Evolutionary conservation across 2,888 invertebrate species (phyloP).

Genomic region (Himalopsyche japonica): DNA sequence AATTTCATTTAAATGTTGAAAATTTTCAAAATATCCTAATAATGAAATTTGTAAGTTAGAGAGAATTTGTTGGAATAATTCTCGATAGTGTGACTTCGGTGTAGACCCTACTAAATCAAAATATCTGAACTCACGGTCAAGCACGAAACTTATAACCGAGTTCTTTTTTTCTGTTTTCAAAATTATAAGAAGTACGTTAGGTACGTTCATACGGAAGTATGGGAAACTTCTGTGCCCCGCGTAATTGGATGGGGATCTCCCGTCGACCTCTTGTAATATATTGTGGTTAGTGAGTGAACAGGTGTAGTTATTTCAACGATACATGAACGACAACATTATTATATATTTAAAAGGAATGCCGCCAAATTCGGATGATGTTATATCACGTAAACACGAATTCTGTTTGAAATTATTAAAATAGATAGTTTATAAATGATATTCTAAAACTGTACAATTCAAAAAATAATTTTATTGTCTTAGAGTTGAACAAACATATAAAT

Average conservation of each 20-base stretch:
- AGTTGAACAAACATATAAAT: too few species aligned
- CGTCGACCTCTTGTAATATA: constrained; percentile 1
- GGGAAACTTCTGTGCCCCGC: neutral
- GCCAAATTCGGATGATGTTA: too few species aligned
- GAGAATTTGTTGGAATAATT: too few species aligned
- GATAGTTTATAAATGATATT: too few species aligned
- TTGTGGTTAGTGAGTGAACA: neutral
- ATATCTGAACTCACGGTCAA: neutral
- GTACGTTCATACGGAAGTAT: neutral
- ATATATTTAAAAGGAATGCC: too few species aligned
- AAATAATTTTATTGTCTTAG: too few species aligned
- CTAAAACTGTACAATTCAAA: too few species aligned
- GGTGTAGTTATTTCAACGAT: neutral
- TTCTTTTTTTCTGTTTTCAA: neutral
- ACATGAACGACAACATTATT: neutral
- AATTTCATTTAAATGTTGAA: too few species aligned
- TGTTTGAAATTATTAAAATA: too few species aligned
- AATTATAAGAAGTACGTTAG: neutral
- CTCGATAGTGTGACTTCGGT: neutral
- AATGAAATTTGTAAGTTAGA: too few species aligned
- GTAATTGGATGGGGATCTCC: neutral
- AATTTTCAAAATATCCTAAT: too few species aligned
- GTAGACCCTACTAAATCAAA: neutral
- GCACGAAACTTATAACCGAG: neutral
- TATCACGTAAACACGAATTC: too few species aligned